These are phyloP conservation scores for Sebastes matsubarae DNA, from an alignment of 2,797 vertebrate species.

Conservation along the genomic window DNA sequence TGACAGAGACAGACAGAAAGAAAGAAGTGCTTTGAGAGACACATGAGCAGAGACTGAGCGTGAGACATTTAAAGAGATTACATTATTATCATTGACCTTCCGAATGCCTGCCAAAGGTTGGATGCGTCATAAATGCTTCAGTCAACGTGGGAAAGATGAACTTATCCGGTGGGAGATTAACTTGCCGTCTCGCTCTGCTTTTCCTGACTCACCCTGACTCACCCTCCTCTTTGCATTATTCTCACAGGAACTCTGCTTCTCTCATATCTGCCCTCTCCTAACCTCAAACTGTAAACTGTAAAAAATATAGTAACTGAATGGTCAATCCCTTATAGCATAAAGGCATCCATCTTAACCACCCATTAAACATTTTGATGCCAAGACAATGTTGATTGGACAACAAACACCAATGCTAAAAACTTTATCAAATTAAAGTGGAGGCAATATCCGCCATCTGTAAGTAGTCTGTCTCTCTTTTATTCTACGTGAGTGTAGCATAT, in stretches of 20 bases:
- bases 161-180: slow-evolving; percentile 15
- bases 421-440: not conserved
- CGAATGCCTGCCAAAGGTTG: slow-evolving; percentile 34
- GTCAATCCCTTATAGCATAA: not conserved
- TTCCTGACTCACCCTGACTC: slow-evolving; percentile 5
- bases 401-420: not conserved
- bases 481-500: not conserved
- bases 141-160: slow-evolving; percentile 34
- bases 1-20: slow-evolving; percentile 12
- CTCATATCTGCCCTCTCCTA: not conserved
- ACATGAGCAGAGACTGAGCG: not conserved
- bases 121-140: slow-evolving; percentile 25
- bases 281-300: not conserved
- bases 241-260: not conserved
- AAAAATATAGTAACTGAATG: not conserved
- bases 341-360: not conserved
- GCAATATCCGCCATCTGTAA: not conserved
- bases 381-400: not conserved
- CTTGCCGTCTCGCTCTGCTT: not conserved
- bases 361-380: not conserved
- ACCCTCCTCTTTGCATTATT: not conserved
- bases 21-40: slow-evolving; percentile 3
- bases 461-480: not conserved
- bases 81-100: slow-evolving; percentile 51
- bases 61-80: slow-evolving; percentile 39